Conservation (phyloP, 2,888 invertebrate species). For the Ormyrus rosae region DNA sequence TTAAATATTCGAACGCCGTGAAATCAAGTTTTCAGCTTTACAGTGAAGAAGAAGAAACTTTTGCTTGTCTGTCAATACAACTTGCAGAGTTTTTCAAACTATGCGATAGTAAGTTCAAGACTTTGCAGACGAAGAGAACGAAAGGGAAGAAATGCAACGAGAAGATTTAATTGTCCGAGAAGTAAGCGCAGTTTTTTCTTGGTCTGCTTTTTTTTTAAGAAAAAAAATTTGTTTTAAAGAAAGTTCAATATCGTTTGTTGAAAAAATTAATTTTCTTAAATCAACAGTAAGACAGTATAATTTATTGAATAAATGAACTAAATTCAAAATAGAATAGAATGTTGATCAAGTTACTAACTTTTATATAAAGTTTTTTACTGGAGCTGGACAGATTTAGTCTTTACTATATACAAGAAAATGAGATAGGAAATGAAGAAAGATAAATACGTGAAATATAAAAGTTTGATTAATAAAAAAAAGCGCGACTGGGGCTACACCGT, state of each 20-base stretch:
- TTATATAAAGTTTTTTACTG: too few species aligned
- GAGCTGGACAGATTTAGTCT: constrained; percentile 4
- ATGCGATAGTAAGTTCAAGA: constrained; percentile 43
- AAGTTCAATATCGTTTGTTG: constrained; percentile 1
- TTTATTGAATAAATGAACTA: too few species aligned
- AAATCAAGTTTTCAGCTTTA: too few species aligned
- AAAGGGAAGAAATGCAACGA: neutral
- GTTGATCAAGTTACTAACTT: too few species aligned
- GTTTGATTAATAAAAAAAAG: constrained; percentile 36
- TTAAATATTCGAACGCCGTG: too few species aligned
- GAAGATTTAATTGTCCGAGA: constrained; percentile 6
- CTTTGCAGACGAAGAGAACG: constrained; percentile 7
- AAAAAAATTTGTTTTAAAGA: constrained; percentile 2
- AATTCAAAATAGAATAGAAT: too few species aligned
- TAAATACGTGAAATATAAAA: constrained; percentile 3
- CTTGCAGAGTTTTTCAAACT: constrained; percentile 25
- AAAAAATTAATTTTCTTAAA: neutral
- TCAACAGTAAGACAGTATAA: too few species aligned
- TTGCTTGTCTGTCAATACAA: constrained; percentile 51
- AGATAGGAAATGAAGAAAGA: neutral
- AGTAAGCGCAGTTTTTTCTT: constrained; percentile 14
- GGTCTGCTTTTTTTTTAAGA: constrained; percentile 1
- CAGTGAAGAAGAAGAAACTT: neutral
- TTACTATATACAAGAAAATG: constrained; percentile 1
- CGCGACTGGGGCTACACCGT: neutral